Conservation (phyloP, 2,888 invertebrate genomes). For the Formica aserva region DNA sequence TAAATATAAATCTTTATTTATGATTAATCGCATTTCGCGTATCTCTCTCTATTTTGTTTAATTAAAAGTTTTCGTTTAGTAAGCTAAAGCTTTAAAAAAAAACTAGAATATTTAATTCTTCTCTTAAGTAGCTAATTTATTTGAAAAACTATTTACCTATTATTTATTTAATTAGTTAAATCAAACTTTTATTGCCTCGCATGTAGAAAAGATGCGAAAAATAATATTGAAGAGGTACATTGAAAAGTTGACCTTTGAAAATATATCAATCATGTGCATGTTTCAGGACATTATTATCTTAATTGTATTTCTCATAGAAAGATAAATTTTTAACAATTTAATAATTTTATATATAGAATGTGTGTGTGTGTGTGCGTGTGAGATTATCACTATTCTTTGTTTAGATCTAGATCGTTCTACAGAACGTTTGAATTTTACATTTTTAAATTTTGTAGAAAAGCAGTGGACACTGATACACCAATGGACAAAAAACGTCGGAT, state of each 20-base stretch:
- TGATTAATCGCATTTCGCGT: not conserved
- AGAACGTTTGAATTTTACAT: not conserved
- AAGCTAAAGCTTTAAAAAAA: not conserved
- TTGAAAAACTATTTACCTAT: not conserved
- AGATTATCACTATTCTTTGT: not conserved
- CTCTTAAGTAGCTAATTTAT: not conserved
- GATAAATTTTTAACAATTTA: not conserved
- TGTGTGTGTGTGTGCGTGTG: not conserved
- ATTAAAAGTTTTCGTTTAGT: not conserved
- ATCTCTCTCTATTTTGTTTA: not conserved
- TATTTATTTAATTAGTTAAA: not conserved
- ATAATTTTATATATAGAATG: not conserved
- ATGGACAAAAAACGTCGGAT: conserved; percentile 82
- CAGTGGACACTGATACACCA: conserved; percentile 83
- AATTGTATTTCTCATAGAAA: not conserved
- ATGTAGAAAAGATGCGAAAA: not conserved
- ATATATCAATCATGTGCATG: not conserved
- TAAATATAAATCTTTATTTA: not conserved
- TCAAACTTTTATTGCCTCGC: not conserved
- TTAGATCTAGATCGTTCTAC: not conserved
- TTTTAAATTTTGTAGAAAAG: conserved; percentile 75
- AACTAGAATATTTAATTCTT: not conserved
- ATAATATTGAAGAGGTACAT: not conserved
- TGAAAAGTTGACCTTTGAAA: too few relatives aligned
- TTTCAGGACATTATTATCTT: not conserved